These are phyloP conservation scores for Rhysida immarginata DNA, from an alignment of 1,140 invertebrate species.

Conservation along the genomic window DNA sequence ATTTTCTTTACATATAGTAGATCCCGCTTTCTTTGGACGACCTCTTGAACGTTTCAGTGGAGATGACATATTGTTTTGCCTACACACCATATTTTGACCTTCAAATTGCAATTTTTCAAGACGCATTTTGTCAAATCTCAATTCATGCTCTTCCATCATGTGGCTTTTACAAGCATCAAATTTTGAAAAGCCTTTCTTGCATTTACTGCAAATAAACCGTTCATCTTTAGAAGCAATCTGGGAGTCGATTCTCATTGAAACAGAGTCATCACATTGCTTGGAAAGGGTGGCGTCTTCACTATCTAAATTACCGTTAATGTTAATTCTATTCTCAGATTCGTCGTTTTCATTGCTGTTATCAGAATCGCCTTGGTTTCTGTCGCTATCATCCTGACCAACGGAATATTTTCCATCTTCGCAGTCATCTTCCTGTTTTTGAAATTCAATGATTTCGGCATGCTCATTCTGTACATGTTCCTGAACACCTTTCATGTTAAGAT, in stretches of 20 bases:
- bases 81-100: no score
- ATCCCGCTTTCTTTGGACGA: slow-evolving; percentile 10
- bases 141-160: slow-evolving; percentile 17
- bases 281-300: no score
- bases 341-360: not conserved
- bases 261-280: no score
- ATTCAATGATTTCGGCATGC: slow-evolving; percentile 13
- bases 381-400: no score
- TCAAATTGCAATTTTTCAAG: not conserved
- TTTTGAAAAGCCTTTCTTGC: slow-evolving; percentile 21
- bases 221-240: not conserved
- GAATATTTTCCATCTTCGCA: no score
- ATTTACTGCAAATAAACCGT: slow-evolving; percentile 25
- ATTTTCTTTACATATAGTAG: slow-evolving; percentile 16
- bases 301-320: not conserved
- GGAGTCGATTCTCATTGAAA: no score
- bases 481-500: slow-evolving; percentile 18
- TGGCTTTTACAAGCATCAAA: slow-evolving; percentile 25
- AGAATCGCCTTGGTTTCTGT: no score
- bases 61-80: no score
- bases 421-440: not conserved
- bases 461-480: slow-evolving; percentile 19
- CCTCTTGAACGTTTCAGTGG: slow-evolving; percentile 19
- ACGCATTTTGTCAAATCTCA: not conserved
- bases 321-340: not conserved